Base-by-base conservation (phyloP, 37 sponge, comb jelly and placozoan genomes). In the Axinella damicornis region DNA sequence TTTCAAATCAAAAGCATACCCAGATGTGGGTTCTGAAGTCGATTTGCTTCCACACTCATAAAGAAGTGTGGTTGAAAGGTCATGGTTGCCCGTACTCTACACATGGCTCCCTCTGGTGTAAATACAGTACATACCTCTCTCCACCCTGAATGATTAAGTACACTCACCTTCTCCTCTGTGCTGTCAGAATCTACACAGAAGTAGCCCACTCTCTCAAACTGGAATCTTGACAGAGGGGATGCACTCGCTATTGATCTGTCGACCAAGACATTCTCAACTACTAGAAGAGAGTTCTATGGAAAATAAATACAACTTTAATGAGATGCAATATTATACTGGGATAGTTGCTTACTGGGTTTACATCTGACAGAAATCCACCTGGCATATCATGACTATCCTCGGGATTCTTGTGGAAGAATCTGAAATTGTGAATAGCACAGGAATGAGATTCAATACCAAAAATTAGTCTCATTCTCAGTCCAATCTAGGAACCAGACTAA, bases 151-250 rank as follows among this genome's bases (percentile, higher is more conserved):
- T n/a, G n/a, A n/a, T n/a, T n/a, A n/a, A n/a, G n/a, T n/a, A n/a
- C 17, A 6, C 79, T 41, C 30, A 88, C 94, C 94, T 93, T 87
- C 6, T 90, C 84, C 4, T 2, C 17, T 22, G 84, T 83, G 63
- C 65, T 76, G 65, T 93, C 90, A 33, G 56, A 75, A 74, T 97
- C 98, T 15, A 94, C 82, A 71, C 86, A 82, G 74, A 98, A 95
- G 77, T 91, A 99, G 31, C 99, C 99, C 17, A 97, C 36, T 41
- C 99, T 83, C 76, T 99, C 99, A 85, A 96, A 96, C 92, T 99
- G 99, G 57, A 68, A 93, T 21, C 34, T 64, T 22, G 74, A 83
- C 19, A 88, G 64, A 70, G 52, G 73, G 1, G 68, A 15, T n/a
- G 86, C 76, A 54, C 72, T 73, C 22, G 60, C 20, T 1, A 94